phyloP scores from a whole-genome alignment of 2,797 vertebrate species.

The Hypotaenidia okinawae region DNA sequence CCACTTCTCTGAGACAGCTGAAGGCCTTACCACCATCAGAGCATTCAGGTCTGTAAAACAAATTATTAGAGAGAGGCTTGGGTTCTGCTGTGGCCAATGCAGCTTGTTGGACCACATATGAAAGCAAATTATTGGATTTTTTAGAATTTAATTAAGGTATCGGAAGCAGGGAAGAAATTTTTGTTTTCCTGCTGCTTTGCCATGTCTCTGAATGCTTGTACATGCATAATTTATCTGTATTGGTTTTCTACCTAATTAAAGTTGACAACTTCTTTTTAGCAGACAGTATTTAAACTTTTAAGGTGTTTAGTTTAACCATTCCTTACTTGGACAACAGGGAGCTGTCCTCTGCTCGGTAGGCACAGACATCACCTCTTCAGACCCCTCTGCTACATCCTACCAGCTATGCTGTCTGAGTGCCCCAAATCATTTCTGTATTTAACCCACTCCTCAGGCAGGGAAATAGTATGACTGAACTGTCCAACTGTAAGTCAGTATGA shows the following conservation, averaged over 20 bases:
- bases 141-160: neutral
- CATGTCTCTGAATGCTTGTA: neutral
- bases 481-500: neutral
- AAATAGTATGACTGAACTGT: neutral
- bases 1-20: conserved; percentile 97
- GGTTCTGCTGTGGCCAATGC: neutral
- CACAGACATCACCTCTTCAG: neutral
- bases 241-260: neutral
- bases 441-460: neutral
- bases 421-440: neutral
- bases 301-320: neutral
- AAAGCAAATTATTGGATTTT: neutral
- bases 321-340: neutral
- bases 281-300: neutral
- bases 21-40: conserved; percentile 96
- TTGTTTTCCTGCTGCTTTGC: neutral
- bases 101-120: neutral
- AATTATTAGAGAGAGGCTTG: neutral
- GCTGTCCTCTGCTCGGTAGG: neutral
- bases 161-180: neutral
- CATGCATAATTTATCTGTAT: neutral
- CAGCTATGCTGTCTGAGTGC: neutral
- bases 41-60: conserved; percentile 86
- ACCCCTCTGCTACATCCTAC: neutral
- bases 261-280: neutral